Evolutionary conservation across 2,113 vertebrate species (phyloP).

Genomic region (Thymallus thymallus): DNA sequence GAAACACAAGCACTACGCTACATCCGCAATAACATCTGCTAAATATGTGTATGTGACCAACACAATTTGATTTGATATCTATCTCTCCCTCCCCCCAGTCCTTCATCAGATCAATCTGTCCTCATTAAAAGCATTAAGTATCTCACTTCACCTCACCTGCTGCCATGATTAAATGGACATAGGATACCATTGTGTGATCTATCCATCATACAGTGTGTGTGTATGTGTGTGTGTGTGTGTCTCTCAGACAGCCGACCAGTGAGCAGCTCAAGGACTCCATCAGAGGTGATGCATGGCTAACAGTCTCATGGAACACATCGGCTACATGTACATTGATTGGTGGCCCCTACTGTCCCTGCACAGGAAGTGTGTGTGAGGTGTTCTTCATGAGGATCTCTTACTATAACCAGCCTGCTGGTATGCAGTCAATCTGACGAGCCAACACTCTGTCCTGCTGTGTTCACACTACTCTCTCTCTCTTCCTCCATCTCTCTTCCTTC

Average conservation of each 20-base stretch:
- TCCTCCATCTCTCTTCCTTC: neutral
- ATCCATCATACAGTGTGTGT: conserved; percentile 23
- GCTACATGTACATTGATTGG: conserved; percentile 20
- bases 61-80: too few relatives aligned
- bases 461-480: conserved; percentile 18
- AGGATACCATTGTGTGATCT: conserved; percentile 19
- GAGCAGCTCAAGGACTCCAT: conserved; percentile 36
- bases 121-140: neutral
- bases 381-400: conserved; percentile 6
- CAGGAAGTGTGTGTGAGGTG: neutral
- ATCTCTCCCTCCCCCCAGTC: neutral
- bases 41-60: too few relatives aligned
- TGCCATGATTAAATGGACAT: conserved; percentile 41
- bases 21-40: too few relatives aligned
- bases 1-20: too few relatives aligned
- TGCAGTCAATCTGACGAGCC: conserved; percentile 20
- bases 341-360: neutral
- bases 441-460: conserved; percentile 13
- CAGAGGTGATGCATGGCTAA: conserved; percentile 16
- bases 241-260: conserved; percentile 1
- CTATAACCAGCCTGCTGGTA: neutral
- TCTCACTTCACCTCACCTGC: conserved; percentile 40
- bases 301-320: neutral
- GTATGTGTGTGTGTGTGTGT: neutral
- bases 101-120: conserved; percentile 26